Evolutionary conservation across 2,797 vertebrate genomes (phyloP).

Genomic region (Eremophila alpestris): DNA sequence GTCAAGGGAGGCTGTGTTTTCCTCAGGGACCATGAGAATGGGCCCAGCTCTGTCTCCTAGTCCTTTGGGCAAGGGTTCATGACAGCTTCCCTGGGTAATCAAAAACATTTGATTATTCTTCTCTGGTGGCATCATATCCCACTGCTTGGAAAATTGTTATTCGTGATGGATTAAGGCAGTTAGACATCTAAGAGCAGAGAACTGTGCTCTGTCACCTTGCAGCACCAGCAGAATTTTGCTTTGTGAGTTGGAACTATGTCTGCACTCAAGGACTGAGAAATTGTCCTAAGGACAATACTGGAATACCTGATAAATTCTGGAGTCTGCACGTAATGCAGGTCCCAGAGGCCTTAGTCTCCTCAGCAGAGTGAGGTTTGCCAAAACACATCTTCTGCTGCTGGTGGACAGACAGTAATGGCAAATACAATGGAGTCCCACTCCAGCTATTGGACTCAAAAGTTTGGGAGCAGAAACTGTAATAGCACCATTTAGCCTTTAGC

Average conservation of each 20-base stretch:
- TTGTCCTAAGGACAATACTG: not conserved
- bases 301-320: not conserved
- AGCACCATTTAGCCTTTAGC: not conserved
- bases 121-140: not conserved
- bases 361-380: not conserved
- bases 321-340: not conserved
- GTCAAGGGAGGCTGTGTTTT: not conserved
- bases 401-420: not conserved
- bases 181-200: not conserved
- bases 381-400: not conserved
- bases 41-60: not conserved
- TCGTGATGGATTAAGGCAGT: not conserved
- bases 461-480: not conserved
- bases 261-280: not conserved
- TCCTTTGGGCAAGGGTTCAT: not conserved
- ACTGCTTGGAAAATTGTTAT: not conserved
- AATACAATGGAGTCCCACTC: not conserved
- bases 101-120: not conserved
- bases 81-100: not conserved
- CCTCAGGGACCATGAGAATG: not conserved
- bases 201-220: not conserved
- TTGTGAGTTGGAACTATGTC: not conserved
- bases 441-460: accelerated
- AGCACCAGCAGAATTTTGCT: not conserved
- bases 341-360: not conserved